Conservation (phyloP, 1,140 invertebrate species). For the Drosophila insularis region DNA sequence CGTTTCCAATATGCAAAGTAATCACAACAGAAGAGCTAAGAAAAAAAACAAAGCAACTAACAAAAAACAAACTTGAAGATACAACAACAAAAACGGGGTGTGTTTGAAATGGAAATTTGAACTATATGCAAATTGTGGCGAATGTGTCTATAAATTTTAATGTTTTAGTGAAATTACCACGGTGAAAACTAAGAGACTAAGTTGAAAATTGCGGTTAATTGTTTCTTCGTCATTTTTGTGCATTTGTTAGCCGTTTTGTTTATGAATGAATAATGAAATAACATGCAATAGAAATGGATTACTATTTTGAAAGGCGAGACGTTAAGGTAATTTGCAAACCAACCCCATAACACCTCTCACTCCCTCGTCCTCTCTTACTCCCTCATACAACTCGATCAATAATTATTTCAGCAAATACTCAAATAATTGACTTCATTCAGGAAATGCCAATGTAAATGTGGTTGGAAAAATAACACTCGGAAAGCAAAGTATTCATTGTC, state of each 20-base stretch:
- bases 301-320: slow-evolving; percentile 64
- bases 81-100: slow-evolving; percentile 64
- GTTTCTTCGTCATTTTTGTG: slow-evolving; percentile 20
- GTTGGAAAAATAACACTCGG: background rate
- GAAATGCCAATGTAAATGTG: background rate
- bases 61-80: background rate
- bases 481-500: too few relatives aligned
- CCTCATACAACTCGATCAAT: background rate
- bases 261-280: slow-evolving; percentile 39
- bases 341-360: slow-evolving; percentile 13
- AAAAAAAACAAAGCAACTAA: slow-evolving; percentile 27
- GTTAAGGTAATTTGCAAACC: slow-evolving; percentile 54
- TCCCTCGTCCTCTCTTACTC: too few relatives aligned
- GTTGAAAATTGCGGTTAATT: slow-evolving; percentile 51
- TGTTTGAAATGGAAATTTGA: slow-evolving; percentile 71
- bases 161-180: slow-evolving; percentile 72
- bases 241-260: slow-evolving; percentile 11
- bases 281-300: slow-evolving; percentile 63
- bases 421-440: background rate
- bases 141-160: slow-evolving; percentile 70
- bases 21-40: slow-evolving; percentile 51
- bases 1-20: slow-evolving; percentile 76
- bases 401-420: background rate
- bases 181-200: slow-evolving; percentile 63
- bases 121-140: slow-evolving; percentile 68